Percentiles rank a stretch among this genome's conserved stretches.
Conservation (phyloP, 2,888 invertebrate species). For the Cryptocephalus primarius region DNA sequence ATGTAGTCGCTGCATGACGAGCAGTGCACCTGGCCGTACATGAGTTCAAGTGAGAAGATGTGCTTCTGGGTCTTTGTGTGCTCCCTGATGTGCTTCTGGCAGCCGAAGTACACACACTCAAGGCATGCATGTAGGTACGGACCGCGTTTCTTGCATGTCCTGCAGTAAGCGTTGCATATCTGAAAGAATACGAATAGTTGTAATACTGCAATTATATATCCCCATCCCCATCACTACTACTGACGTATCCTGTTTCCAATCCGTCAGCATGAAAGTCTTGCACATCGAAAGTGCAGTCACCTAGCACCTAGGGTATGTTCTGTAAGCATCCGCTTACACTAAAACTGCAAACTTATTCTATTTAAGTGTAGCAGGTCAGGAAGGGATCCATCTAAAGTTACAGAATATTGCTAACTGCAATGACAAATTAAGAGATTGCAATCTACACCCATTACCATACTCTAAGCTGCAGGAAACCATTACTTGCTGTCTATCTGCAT, state of each 20-base stretch:
- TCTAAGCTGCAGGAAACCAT: too few relatives aligned
- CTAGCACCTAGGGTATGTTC: too few relatives aligned
- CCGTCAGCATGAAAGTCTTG: not conserved
- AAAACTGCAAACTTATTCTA: too few relatives aligned
- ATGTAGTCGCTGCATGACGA: conserved; percentile 86
- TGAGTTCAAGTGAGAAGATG: conserved; percentile 74
- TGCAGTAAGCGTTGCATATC: conserved; percentile 44
- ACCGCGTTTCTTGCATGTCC: conserved; percentile 67
- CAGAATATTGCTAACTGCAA: too few relatives aligned
- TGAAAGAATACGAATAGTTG: conserved; percentile 40
- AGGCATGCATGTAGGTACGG: conserved; percentile 76
- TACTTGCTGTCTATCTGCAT: too few relatives aligned
- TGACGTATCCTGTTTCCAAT: not conserved
- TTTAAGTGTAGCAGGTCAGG: too few relatives aligned
- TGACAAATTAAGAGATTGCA: too few relatives aligned
- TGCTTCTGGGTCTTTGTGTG: conserved; percentile 77
- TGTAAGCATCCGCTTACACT: too few relatives aligned
- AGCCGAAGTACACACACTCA: conserved; percentile 90
- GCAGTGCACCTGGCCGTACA: conserved; percentile 83
- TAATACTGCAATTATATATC: not conserved
- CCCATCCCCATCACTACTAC: not conserved
- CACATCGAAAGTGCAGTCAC: too few relatives aligned
- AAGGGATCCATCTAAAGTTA: too few relatives aligned
- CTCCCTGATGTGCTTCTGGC: conserved; percentile 79
- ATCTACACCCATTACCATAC: too few relatives aligned